Evolutionary conservation across 2,797 vertebrate species (phyloP), one percentile per base, ranked within the genome.

Genomic region (Propithecus deckenii): DNA sequence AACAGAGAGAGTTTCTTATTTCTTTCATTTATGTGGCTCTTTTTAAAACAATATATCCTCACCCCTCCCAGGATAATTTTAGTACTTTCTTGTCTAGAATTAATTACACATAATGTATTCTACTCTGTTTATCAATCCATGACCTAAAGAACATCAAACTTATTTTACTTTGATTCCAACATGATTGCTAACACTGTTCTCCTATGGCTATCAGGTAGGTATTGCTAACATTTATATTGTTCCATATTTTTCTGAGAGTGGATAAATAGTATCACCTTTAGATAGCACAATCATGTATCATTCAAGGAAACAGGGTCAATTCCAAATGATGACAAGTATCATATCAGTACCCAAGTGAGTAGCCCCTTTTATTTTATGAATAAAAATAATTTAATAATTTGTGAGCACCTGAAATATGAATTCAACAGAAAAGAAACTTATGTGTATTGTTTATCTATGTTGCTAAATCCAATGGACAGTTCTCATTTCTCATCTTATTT

Each of bases 21-120:
- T 91, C 55, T 91, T 91, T 97, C n/a, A 52, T 52, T 83, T 79
- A 84, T 92, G 75, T 20, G 25, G 2, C 15, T 95, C 28, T 91
- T 89, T n/a, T 81, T 81, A 67, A 96, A 89, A 80, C 1, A 87
- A 65, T 38, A 9, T 30, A 5, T 89, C 32, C n/a, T 69, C 2
- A 92, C 20, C 32, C 23, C 38, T 59, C 57, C 52, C 88, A 85
- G 85, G 71, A 91, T 52, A 85, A 69, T 72, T 72, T 86, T 94
- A 89, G 55, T 75, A 50, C 43, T 25, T 80, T 94, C 41, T 92
- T 89, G 25, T 57, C 28, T 43, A 93, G 48, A 97, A 94, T 80
- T 89, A 81, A 95, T 91, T 65, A 88, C 18, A 25, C 2, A 59
- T 35, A 91, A 91, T 32, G 75, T 90, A 86, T 83, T 89, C 28